Evolutionary conservation across 2,113 vertebrate genomes (phyloP).

Genomic region (Tretioscincus oriximinensis): DNA sequence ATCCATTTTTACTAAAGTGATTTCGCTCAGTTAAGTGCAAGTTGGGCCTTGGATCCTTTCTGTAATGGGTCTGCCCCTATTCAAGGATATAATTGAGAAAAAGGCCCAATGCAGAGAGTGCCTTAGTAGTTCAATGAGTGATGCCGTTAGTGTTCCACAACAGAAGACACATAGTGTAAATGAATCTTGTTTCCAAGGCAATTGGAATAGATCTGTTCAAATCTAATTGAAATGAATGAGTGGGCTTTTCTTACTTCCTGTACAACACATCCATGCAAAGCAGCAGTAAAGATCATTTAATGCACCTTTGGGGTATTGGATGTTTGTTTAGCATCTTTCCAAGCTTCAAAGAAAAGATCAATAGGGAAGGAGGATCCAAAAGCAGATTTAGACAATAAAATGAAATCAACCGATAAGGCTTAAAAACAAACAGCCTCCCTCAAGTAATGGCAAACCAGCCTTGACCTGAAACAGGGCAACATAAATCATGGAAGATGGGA

Average conservation of each 20-base stretch:
- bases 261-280: conserved; percentile 29
- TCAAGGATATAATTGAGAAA: no score
- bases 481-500: neutral
- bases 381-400: neutral
- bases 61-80: no score
- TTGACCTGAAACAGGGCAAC: neutral
- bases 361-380: neutral
- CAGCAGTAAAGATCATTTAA: conserved; percentile 46
- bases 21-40: no score
- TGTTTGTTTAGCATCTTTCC: conserved; percentile 35
- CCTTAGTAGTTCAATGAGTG: neutral
- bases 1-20: no score
- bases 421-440: neutral
- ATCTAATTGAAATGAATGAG: neutral
- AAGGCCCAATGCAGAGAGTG: no score
- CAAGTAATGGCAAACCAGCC: neutral
- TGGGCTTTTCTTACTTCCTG: conserved; percentile 37
- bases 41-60: no score
- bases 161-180: neutral
- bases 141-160: neutral
- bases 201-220: neutral
- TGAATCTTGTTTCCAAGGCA: neutral
- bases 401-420: neutral
- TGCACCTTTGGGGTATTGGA: conserved; percentile 36
- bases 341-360: conserved; percentile 45